phyloP scores from a whole-genome alignment of 2,113 vertebrate species.

The Nothobranchius furzeri region DNA sequence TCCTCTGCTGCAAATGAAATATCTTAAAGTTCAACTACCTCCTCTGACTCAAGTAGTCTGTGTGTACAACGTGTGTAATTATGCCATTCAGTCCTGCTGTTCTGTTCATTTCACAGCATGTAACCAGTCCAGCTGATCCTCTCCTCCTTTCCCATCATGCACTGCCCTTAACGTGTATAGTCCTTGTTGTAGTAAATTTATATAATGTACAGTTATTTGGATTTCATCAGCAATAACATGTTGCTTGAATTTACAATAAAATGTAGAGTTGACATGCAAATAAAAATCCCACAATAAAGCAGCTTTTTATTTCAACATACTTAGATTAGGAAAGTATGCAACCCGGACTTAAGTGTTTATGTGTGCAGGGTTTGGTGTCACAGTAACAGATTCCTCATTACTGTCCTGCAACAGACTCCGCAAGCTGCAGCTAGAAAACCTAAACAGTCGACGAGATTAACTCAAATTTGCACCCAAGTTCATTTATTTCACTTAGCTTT shows the following conservation, averaged over 20 bases:
- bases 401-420: conserved; percentile 22
- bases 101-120: conserved; percentile 36
- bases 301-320: neutral
- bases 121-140: conserved; percentile 34
- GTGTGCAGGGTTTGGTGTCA: conserved; percentile 37
- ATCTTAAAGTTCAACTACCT: conserved; percentile 27
- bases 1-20: conserved; percentile 23
- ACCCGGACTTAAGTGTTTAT: too few relatives aligned
- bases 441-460: conserved; percentile 62
- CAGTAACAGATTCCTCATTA: conserved; percentile 59
- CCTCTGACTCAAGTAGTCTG: conserved; percentile 37
- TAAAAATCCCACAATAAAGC: conserved; percentile 50
- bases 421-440: conserved; percentile 64
- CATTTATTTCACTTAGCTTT: conserved; percentile 78
- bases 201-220: conserved; percentile 78
- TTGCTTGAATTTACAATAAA: conserved; percentile 55
- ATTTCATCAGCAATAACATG: conserved; percentile 57
- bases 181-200: conserved; percentile 72
- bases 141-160: conserved; percentile 32
- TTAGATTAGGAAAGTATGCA: neutral
- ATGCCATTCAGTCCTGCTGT: conserved; percentile 15
- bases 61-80: conserved; percentile 24
- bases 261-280: conserved; percentile 58
- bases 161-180: conserved; percentile 65
- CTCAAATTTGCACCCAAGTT: conserved; percentile 66